Percentiles rank a stretch among this genome's conserved stretches.
phyloP scores from a whole-genome alignment of 2,797 vertebrate genomes.

The Novumbra hubbsi region DNA sequence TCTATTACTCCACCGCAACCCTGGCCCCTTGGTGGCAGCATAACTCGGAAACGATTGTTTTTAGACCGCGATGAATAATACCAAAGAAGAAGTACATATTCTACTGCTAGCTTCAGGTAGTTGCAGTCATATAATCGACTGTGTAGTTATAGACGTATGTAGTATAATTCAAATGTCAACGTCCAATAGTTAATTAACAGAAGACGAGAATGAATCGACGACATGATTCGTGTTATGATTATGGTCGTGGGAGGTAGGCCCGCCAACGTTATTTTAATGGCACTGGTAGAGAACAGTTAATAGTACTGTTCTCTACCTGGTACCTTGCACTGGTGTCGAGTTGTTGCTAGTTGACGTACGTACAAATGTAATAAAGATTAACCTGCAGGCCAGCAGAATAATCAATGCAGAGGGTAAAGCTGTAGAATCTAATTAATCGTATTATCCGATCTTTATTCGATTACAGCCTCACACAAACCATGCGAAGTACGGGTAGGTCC shows the following conservation, averaged over 20 bases:
- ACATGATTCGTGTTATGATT: constrained; percentile 3
- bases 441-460: neutral
- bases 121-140: neutral
- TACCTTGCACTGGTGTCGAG: neutral
- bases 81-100: too few relatives aligned
- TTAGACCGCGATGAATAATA: too few relatives aligned
- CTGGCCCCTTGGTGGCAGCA: too few relatives aligned
- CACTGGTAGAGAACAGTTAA: neutral
- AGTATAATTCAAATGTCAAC: neutral
- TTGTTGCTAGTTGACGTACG: too few relatives aligned
- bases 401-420: too few relatives aligned
- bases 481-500: neutral
- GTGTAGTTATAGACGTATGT: neutral
- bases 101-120: neutral
- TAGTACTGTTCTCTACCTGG: too few relatives aligned
- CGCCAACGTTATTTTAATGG: neutral
- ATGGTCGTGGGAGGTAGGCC: neutral
- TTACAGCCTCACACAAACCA: neutral
- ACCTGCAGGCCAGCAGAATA: too few relatives aligned
- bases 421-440: neutral
- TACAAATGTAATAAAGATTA: too few relatives aligned
- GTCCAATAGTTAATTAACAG: neutral
- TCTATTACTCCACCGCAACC: too few relatives aligned
- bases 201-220: neutral
- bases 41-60: too few relatives aligned